Conservation (phyloP, 2,888 invertebrate genomes). For the Endomychus coccineus region DNA sequence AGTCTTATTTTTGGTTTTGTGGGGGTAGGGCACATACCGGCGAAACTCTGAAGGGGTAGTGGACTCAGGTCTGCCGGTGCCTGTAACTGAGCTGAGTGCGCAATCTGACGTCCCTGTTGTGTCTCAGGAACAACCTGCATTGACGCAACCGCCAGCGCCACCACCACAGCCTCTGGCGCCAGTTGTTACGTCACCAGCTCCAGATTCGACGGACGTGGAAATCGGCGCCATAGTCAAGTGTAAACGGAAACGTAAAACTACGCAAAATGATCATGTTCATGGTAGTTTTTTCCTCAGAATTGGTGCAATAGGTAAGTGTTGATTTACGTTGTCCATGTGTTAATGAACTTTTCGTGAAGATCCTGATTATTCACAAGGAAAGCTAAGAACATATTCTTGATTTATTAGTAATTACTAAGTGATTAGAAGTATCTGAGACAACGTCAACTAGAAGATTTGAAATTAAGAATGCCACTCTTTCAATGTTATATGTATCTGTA, state of each 20-base stretch:
- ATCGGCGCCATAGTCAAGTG: slow-evolving; percentile 54
- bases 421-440: no score
- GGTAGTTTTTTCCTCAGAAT: slow-evolving; percentile 90
- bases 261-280: slow-evolving; percentile 85
- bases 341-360: no score
- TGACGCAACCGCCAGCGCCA: slow-evolving; percentile 14
- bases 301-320: slow-evolving; percentile 77
- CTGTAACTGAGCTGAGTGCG: slow-evolving; percentile 41
- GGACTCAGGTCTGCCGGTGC: slow-evolving; percentile 43
- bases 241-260: slow-evolving; percentile 73
- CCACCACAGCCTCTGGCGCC: slow-evolving; percentile 48
- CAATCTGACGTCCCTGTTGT: slow-evolving; percentile 38
- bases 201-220: slow-evolving; percentile 64
- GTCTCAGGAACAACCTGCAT: slow-evolving; percentile 33
- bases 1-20: slow-evolving; percentile 29
- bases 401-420: no score
- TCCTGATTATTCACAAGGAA: no score
- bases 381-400: no score
- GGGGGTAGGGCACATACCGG: slow-evolving; percentile 44
- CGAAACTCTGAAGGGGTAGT: slow-evolving; percentile 46
- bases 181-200: slow-evolving; percentile 48
- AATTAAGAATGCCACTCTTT: no score
- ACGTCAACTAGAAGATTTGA: no score
- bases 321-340: no score
- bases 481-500: no score